Evolutionary conservation across 2,888 invertebrate species (phyloP).

Genomic region (Danaus chrysippus): DNA sequence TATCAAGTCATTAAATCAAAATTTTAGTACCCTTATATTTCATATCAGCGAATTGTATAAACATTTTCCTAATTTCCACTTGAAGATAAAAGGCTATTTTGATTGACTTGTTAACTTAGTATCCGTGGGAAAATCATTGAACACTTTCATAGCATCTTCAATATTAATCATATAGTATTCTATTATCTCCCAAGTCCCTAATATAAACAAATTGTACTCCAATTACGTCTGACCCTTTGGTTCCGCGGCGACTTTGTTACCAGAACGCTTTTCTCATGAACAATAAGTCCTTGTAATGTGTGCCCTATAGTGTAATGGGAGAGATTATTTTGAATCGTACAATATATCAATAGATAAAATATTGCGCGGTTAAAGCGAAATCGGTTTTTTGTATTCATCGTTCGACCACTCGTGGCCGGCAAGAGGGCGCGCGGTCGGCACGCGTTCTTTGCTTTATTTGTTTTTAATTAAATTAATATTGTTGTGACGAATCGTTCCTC

Average conservation of each 20-base stretch:
- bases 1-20: not conserved
- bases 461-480: constrained; percentile 67
- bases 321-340: constrained; percentile 21
- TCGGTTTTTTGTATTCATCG: constrained; percentile 50
- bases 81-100: too few species aligned
- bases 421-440: constrained; percentile 62
- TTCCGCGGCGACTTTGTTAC: constrained; percentile 46
- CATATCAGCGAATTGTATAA: too few species aligned
- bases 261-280: constrained; percentile 26
- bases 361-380: constrained; percentile 50
- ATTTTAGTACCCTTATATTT: too few species aligned
- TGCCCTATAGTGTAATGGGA: constrained; percentile 36
- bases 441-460: constrained; percentile 65
- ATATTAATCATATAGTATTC: constrained; percentile 42
- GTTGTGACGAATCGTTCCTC: constrained; percentile 46
- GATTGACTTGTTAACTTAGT: constrained; percentile 11
- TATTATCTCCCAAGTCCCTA: constrained; percentile 46
- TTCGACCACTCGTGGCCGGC: constrained; percentile 55
- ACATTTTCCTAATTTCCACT: too few species aligned
- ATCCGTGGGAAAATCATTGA: constrained; percentile 36
- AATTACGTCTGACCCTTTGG: constrained; percentile 63
- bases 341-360: constrained; percentile 31
- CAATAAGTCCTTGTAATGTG: constrained; percentile 26
- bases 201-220: constrained; percentile 59
- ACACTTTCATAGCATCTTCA: constrained; percentile 32